Conservation (phyloP, 2,113 vertebrate genomes). For the Eulacestoma nigropectus region DNA sequence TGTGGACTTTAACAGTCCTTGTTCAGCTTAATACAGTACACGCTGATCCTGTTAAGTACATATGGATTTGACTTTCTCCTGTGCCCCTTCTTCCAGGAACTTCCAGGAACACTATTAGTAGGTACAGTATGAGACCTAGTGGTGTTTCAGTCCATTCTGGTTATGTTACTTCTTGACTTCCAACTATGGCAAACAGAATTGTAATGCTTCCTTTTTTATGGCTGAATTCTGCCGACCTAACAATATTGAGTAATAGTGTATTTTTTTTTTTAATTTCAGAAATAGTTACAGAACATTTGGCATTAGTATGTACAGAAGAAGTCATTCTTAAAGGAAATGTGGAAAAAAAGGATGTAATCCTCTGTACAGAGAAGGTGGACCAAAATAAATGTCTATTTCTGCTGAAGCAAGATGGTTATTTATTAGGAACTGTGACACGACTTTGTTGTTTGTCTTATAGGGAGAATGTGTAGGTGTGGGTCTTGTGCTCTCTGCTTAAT, state of each 20-base stretch:
- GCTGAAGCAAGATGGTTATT: neutral
- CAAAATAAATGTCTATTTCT: neutral
- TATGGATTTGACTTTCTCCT: neutral
- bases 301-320: neutral
- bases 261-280: neutral
- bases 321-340: neutral
- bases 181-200: neutral
- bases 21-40: neutral
- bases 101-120: neutral
- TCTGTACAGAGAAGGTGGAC: neutral
- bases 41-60: fast-evolving
- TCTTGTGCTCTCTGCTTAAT: neutral
- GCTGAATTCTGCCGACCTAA: constrained; percentile 25
- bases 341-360: neutral
- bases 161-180: neutral
- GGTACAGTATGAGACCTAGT: neutral
- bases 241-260: neutral
- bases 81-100: neutral
- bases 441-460: neutral
- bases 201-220: neutral
- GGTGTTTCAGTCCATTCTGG: neutral
- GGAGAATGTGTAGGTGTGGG: neutral
- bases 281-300: constrained; percentile 15
- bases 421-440: neutral
- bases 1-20: neutral